A percentile compares a stretch with the other conserved stretches of the same genome.
These are phyloP conservation scores for Tringa solitaria DNA, from an alignment of 2,113 vertebrate species.

Conservation along the genomic window DNA sequence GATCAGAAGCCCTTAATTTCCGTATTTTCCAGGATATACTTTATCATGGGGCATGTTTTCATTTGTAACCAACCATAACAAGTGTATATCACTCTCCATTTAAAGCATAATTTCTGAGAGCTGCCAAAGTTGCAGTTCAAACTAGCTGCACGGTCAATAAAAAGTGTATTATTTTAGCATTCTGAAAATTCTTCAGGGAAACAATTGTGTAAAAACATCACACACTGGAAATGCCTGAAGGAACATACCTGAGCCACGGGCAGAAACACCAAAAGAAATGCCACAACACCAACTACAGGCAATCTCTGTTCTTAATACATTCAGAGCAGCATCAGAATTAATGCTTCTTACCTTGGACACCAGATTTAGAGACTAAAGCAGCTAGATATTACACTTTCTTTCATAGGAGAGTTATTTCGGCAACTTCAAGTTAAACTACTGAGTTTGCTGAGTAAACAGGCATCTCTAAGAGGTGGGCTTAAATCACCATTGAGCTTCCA, in stretches of 20 bases:
- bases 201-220: neutral
- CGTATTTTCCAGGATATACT: neutral
- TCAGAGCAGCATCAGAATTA: neutral
- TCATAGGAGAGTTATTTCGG: neutral
- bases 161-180: neutral
- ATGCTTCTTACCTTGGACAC: neutral
- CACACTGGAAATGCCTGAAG: neutral
- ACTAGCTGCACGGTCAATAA: neutral
- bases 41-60: neutral
- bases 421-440: neutral
- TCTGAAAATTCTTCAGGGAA: neutral
- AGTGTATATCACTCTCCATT: neutral
- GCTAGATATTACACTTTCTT: neutral
- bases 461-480: neutral
- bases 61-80: neutral
- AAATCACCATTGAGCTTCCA: neutral
- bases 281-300: neutral
- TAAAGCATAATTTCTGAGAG: neutral
- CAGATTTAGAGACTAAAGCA: neutral
- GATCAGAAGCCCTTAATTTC: neutral
- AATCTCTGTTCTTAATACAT: neutral
- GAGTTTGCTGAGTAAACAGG: neutral
- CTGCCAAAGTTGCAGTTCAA: neutral
- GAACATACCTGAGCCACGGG: rapidly evolving
- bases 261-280: neutral